phyloP scores from a whole-genome alignment of 2,113 vertebrate genomes.

The Hemibagrus wyckioides region DNA sequence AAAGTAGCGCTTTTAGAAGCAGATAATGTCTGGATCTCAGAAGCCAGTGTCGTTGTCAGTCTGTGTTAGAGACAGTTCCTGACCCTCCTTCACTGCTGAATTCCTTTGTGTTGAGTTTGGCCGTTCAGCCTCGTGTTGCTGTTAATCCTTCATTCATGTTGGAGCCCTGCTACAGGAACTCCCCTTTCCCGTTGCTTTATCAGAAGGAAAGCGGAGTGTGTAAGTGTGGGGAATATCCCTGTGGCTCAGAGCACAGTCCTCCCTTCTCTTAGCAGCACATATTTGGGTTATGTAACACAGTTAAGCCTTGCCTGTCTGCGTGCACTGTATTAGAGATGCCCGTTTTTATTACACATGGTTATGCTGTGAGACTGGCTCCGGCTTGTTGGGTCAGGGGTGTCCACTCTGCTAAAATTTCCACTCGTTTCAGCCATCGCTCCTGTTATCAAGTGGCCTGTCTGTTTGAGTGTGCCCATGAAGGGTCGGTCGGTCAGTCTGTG shows the following conservation, averaged over 20 bases:
- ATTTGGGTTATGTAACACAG: slow-evolving; percentile 42
- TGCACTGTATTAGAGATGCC: slow-evolving; percentile 1
- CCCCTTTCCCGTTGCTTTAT: slow-evolving; percentile 32
- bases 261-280: slow-evolving; percentile 39
- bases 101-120: not conserved
- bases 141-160: not conserved
- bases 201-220: slow-evolving; percentile 25
- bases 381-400: not conserved
- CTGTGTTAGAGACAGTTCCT: not conserved
- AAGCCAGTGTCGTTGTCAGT: not conserved
- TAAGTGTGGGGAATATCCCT: slow-evolving; percentile 38
- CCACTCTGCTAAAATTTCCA: not conserved
- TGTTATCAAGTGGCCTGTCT: not conserved
- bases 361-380: slow-evolving; percentile 34
- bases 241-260: slow-evolving; percentile 20
- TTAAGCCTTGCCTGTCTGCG: slow-evolving; percentile 23
- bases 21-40: not conserved
- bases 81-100: not conserved
- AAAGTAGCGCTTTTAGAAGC: not conserved
- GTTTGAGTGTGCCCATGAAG: not conserved
- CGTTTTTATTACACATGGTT: not conserved
- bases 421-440: not conserved
- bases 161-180: slow-evolving; percentile 12
- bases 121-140: not conserved
- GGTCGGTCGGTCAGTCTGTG: too few species aligned